Conservation (phyloP, 2,113 vertebrate genomes). For the Pelvicachromis taeniatus region DNA sequence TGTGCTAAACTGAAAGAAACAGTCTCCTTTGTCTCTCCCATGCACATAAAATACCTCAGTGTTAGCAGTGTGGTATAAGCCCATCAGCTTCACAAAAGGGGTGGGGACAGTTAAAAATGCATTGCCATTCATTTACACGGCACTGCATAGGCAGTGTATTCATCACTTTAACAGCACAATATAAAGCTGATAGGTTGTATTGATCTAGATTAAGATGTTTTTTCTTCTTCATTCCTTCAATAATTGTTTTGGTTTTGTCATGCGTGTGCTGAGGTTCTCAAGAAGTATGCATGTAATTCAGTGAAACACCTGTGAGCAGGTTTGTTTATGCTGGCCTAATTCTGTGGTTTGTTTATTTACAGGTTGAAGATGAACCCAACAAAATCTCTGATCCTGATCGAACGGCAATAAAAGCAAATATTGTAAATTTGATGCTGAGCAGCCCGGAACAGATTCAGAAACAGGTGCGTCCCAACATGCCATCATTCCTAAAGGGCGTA, state of each 20-base stretch:
- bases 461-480: conserved; percentile 77
- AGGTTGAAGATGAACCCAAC: conserved; percentile 97
- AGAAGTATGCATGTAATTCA: not conserved
- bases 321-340: not conserved
- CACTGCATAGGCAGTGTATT: not conserved
- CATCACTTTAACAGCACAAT: not conserved
- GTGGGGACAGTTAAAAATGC: not conserved
- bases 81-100: not conserved
- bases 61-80: not conserved
- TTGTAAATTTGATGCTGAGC: conserved; percentile 97
- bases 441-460: conserved; percentile 99
- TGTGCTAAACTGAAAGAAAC: not conserved
- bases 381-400: conserved; percentile 93
- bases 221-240: not conserved
- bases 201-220: not conserved
- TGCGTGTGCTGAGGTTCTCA: not conserved
- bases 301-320: not conserved
- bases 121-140: not conserved
- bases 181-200: not conserved
- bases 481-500: fast-evolving
- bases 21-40: not conserved
- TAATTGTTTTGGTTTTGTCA: not conserved
- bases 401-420: conserved; percentile 94
- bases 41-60: not conserved
- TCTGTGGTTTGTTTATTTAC: not conserved